A percentile compares a stretch with the other conserved stretches of the same genome.
Evolutionary conservation across 2,888 invertebrate species (phyloP).

Genomic region (Electrophaes corylata): DNA sequence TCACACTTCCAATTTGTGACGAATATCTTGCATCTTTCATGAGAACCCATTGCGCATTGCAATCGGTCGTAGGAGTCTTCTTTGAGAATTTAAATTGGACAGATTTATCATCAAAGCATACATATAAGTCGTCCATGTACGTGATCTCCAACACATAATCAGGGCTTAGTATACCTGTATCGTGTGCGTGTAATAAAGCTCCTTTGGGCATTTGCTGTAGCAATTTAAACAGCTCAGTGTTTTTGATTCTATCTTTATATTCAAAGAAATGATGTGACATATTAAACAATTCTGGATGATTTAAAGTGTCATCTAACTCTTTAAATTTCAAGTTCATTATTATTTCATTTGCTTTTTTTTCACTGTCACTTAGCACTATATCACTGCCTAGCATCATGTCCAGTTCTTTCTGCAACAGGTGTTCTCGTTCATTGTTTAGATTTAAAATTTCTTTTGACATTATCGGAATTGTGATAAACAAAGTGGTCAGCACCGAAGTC

Average conservation of each 20-base stretch:
- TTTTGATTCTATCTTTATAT: conserved; percentile 83
- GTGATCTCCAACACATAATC: conserved; percentile 86
- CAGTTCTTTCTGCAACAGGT: conserved; percentile 77
- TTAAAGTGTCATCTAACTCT: conserved; percentile 78
- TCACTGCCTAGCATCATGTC: conserved; percentile 80
- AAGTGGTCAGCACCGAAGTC: conserved; percentile 48
- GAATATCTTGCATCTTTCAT: conserved; percentile 76
- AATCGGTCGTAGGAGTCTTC: conserved; percentile 47
- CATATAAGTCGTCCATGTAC: conserved; percentile 84
- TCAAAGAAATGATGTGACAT: conserved; percentile 88
- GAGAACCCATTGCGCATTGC: conserved; percentile 73
- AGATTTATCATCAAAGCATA: conserved; percentile 66
- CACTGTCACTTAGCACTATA: conserved; percentile 76
- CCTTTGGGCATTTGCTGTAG: conserved; percentile 90
- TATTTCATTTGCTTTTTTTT: conserved; percentile 81
- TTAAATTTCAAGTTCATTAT: conserved; percentile 83
- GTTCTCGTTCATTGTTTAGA: conserved; percentile 59
- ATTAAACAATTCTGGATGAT: conserved; percentile 79
- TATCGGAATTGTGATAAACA: conserved; percentile 21
- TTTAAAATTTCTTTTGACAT: conserved; percentile 38
- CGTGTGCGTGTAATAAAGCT: conserved; percentile 88
- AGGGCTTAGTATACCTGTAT: conserved; percentile 85
- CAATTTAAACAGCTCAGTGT: conserved; percentile 85
- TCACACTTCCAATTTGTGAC: conserved; percentile 63
- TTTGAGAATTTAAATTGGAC: conserved; percentile 62